A percentile compares a stretch with the other conserved stretches of the same genome.
phyloP scores from a whole-genome alignment of 2,113 vertebrate species.

The Charina bottae region DNA sequence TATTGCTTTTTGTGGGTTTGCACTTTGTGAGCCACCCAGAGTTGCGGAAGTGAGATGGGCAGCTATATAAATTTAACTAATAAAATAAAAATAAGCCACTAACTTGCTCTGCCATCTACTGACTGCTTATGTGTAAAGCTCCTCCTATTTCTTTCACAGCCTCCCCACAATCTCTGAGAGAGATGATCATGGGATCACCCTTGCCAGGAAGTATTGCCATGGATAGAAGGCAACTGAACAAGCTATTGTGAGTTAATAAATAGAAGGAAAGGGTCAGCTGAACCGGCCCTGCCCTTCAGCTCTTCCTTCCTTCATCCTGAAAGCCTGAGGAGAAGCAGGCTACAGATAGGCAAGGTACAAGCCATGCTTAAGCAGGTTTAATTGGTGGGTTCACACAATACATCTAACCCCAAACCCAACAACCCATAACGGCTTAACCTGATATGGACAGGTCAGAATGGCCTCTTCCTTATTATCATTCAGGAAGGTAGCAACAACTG shows the following conservation, averaged over 20 bases:
- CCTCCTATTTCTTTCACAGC: background rate
- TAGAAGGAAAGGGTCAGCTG: background rate
- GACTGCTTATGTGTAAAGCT: background rate
- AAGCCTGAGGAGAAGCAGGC: background rate
- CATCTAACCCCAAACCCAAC: background rate
- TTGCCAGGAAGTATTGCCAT: background rate
- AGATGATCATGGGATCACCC: background rate
- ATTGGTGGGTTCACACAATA: background rate
- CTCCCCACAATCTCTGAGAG: background rate
- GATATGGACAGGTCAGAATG: background rate
- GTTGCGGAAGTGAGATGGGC: background rate
- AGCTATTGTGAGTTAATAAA: background rate
- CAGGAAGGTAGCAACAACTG: too few species aligned
- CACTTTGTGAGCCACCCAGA: background rate
- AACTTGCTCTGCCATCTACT: background rate
- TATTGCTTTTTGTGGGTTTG: background rate
- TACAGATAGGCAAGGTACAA: background rate
- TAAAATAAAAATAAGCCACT: background rate
- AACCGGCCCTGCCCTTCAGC: background rate
- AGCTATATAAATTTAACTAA: background rate
- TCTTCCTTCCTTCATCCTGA: background rate
- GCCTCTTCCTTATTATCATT: too few species aligned
- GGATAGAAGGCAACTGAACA: background rate
- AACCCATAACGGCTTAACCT: background rate
- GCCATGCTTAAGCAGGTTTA: too few species aligned